Evolutionary conservation across 2,113 vertebrate genomes (phyloP).

Genomic region (Chlamydotis undulata): DNA sequence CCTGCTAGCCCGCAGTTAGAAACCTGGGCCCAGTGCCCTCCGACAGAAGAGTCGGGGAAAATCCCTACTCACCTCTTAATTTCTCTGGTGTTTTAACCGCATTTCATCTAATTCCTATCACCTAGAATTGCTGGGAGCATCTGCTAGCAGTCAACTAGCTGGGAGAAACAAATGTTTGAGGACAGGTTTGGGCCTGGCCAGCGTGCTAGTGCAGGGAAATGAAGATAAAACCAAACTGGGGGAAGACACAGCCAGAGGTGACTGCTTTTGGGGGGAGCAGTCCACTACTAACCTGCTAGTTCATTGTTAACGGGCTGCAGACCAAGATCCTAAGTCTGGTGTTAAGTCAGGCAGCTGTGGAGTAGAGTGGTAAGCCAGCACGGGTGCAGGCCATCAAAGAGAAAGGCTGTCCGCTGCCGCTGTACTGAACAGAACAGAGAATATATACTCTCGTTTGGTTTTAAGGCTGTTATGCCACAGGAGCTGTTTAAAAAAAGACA

Average conservation of each 20-base stretch:
- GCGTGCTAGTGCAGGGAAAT: neutral
- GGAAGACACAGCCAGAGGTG: neutral
- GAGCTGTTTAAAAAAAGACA: neutral
- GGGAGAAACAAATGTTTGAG: neutral
- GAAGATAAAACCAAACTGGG: fast-evolving
- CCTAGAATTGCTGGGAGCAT: neutral
- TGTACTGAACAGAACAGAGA: neutral
- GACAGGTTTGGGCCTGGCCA: neutral
- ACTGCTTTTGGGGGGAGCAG: neutral
- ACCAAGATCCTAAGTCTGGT: neutral
- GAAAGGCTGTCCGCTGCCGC: too few relatives aligned
- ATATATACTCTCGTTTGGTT: fast-evolving
- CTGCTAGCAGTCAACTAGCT: neutral
- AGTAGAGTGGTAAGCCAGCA: neutral
- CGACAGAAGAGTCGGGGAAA: neutral
- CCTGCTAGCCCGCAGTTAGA: fast-evolving
- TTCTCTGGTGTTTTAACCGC: neutral
- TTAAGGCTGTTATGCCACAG: neutral
- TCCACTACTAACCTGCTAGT: neutral
- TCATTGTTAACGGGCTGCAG: too few relatives aligned
- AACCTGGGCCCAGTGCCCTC: neutral
- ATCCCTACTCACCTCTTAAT: neutral
- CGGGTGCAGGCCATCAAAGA: fast-evolving
- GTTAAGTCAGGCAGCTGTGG: neutral
- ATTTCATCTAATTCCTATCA: neutral